Evolutionary conservation across 2,888 invertebrate species (phyloP), one percentile per base, ranked within the genome.

Genomic region (Aphodius granarius): DNA sequence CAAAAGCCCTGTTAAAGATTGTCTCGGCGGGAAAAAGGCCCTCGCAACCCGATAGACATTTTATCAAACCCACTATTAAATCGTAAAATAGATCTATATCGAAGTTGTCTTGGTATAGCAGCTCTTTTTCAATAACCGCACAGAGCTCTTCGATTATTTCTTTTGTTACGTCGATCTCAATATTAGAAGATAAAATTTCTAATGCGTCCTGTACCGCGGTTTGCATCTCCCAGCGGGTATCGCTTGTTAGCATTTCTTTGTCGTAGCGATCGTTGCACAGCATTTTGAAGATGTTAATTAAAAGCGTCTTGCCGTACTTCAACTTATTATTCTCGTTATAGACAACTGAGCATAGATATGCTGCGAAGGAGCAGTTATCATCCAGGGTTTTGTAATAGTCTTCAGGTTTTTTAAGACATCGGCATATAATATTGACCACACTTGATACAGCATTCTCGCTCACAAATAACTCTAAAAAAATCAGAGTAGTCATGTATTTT

Each of bases 181-280:
- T 65, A 21, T 77, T 78, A 4, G 74, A 76, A 15, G 81, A 77
- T 62, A 85, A 76, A 6, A 81, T 85, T 0, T 86, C 86, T 3
- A 90, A 79, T 5, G 88, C 88, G 84, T 90, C 91, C 82, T 89
- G 90, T 91, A 91, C 91, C 64, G 91, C 88, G 16, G 89, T 88
- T 18, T 88, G 89, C 63, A 89, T 86, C 85, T 91, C 91, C 87
- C 88, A 87, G 80, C 91, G 85, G 13, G 91, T 90, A 78, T 90
- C 90, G 75, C 85, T 78, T 0, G 87, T 85, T 74, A 89, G 75
- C 17, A 81, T 82, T 80, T 81, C 88, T 80, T 77, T 84, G 81
- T 85, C 85, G n/a, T 83, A 79, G 9, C 81, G 83, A 1, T 83
- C 83, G 76, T 86, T 85, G 76, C 89, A 85, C 63, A 88, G 88